Percentiles rank a stretch among this genome's conserved stretches.
Evolutionary conservation across 2,888 invertebrate genomes (phyloP).

Genomic region (Strigamia transsilvanica): DNA sequence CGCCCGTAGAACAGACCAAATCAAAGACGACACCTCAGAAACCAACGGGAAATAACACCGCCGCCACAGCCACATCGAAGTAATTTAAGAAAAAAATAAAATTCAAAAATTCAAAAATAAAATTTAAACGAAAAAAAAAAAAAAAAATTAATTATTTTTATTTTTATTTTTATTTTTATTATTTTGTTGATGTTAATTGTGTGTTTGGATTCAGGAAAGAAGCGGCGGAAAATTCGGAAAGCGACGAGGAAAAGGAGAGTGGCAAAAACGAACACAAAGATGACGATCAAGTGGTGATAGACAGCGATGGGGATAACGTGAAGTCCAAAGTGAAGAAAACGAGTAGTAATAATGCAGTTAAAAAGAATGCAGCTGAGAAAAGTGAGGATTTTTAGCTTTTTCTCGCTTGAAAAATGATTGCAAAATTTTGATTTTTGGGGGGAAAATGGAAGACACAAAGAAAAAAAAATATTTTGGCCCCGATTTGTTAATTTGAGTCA

Average conservation of each 20-base stretch:
- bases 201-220: slow-evolving; percentile 30
- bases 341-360: slow-evolving; percentile 14
- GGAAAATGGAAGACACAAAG: no score
- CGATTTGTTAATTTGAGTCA: neutral
- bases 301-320: neutral
- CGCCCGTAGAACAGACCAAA: slow-evolving; percentile 63
- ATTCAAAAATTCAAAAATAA: no score
- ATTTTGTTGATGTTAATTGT: neutral
- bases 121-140: neutral
- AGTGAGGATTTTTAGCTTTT: neutral
- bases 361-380: slow-evolving; percentile 14
- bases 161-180: slow-evolving; percentile 22
- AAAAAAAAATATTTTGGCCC: no score
- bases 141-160: neutral
- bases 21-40: slow-evolving; percentile 61
- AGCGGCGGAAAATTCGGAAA: slow-evolving; percentile 44
- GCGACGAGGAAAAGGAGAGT: slow-evolving; percentile 56
- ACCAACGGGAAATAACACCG: slow-evolving; percentile 9
- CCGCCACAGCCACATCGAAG: neutral
- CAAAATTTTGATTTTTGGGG: neutral
- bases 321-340: slow-evolving; percentile 2
- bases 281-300: neutral
- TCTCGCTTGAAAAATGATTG: neutral
- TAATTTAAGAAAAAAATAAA: neutral
- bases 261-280: slow-evolving; percentile 37